These are phyloP conservation scores for Palythoa grandiflora DNA, from an alignment of 92 coral and sea anemone genomes.

Conservation along the genomic window DNA sequence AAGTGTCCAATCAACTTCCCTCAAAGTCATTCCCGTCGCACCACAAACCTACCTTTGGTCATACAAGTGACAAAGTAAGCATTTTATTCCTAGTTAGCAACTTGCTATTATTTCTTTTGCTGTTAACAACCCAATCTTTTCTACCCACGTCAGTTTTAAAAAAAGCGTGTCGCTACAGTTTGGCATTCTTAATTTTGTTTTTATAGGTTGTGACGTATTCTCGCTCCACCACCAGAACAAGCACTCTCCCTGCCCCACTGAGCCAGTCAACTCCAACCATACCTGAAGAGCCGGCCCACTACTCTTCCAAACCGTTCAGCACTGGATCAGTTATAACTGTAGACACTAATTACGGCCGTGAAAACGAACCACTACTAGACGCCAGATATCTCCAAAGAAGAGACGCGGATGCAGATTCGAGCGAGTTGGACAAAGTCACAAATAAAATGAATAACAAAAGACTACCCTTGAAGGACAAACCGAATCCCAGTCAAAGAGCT, in stretches of 20 bases:
- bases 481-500: slow-evolving; percentile 45
- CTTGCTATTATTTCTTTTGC: too few species aligned
- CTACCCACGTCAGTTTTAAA: too few species aligned
- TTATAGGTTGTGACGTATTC: slow-evolving; percentile 56
- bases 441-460: slow-evolving; percentile 33
- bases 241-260: slow-evolving; percentile 78
- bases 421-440: slow-evolving; percentile 15
- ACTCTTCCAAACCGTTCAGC: slow-evolving; percentile 46
- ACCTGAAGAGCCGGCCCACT: slow-evolving; percentile 72
- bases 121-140: too few species aligned
- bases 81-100: too few species aligned
- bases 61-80: slow-evolving; percentile 33
- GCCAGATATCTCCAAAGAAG: slow-evolving; percentile 87
- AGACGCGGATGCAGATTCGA: slow-evolving; percentile 33
- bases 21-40: slow-evolving; percentile 80
- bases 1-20: slow-evolving; percentile 73
- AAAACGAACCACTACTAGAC: slow-evolving; percentile 87
- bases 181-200: not conserved
- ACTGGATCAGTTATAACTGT: slow-evolving; percentile 37
- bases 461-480: slow-evolving; percentile 25
- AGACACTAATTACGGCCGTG: slow-evolving; percentile 59
- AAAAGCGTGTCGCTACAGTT: too few species aligned
- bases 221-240: slow-evolving; percentile 62
- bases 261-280: slow-evolving; percentile 91
- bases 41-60: slow-evolving; percentile 31